These are phyloP conservation scores for Nomada fucata DNA, from an alignment of 2,888 invertebrate species.

Conservation along the genomic window DNA sequence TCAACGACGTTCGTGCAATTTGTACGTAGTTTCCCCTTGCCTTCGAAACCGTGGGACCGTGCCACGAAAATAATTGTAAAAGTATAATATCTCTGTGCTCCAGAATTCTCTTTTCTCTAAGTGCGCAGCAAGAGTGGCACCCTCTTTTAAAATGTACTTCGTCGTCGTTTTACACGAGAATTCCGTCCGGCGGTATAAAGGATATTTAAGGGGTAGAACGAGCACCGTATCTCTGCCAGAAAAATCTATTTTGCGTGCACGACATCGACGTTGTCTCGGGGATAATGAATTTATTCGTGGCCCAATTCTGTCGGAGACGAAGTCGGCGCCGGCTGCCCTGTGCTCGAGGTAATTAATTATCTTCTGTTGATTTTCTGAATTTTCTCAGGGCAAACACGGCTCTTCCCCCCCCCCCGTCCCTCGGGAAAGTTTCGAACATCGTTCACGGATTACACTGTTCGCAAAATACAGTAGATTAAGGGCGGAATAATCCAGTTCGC, in stretches of 20 bases:
- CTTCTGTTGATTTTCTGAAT: slow-evolving; percentile 61
- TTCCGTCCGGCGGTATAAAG: neutral
- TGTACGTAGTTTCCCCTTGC: neutral
- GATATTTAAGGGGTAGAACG: neutral
- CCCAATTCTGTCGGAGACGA: slow-evolving; percentile 13
- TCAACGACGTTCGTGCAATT: neutral
- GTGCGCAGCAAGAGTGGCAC: neutral
- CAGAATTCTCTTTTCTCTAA: no score
- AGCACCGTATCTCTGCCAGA: neutral
- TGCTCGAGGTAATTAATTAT: slow-evolving; percentile 47
- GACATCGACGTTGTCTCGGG: neutral
- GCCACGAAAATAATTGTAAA: no score
- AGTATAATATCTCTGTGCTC: no score
- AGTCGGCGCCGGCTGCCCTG: neutral
- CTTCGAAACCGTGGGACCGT: no score
- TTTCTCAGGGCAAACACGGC: slow-evolving; percentile 43
- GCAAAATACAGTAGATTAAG: slow-evolving; percentile 49
- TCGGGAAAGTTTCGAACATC: slow-evolving; percentile 17
- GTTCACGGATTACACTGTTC: slow-evolving; percentile 27
- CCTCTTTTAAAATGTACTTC: neutral
- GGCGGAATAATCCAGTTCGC: slow-evolving; percentile 12
- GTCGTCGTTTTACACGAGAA: neutral
- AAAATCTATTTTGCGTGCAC: slow-evolving; percentile 29
- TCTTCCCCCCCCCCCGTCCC: neutral
- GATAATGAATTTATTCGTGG: slow-evolving; percentile 40